A percentile compares a stretch with the other conserved stretches of the same genome.
Conservation (phyloP, 1,140 invertebrate species). For the Aphaenogaster rudis region DNA sequence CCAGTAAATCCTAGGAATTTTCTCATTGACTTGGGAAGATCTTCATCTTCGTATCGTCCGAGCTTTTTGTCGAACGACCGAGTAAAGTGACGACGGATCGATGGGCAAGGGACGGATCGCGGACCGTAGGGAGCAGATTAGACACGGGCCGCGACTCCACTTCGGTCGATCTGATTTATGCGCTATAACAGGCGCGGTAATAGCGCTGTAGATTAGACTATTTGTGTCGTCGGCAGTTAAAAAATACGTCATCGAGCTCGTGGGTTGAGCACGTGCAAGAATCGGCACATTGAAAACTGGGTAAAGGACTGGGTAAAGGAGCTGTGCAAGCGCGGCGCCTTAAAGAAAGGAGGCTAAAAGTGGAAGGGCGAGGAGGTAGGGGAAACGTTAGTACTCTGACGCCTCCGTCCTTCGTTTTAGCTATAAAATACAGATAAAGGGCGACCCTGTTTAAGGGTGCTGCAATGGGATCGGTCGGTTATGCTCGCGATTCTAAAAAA, state of each 20-base stretch:
- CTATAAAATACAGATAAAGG: slow-evolving; percentile 82
- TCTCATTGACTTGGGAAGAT: background rate
- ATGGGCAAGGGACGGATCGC: slow-evolving; percentile 22
- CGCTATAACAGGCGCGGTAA: slow-evolving; percentile 79
- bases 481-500: slow-evolving; percentile 72
- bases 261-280: slow-evolving; percentile 14
- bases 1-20: slow-evolving; percentile 1
- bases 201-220: slow-evolving; percentile 81
- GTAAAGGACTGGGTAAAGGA: slow-evolving; percentile 5
- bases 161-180: slow-evolving; percentile 79
- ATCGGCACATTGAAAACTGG: slow-evolving; percentile 46
- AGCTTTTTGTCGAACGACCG: slow-evolving; percentile 24
- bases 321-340: background rate
- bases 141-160: slow-evolving; percentile 73
- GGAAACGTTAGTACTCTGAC: slow-evolving; percentile 22
- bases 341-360: slow-evolving; percentile 16
- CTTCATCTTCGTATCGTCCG: slow-evolving; percentile 3
- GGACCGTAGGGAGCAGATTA: slow-evolving; percentile 66
- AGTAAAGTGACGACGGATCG: slow-evolving; percentile 39
- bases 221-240: slow-evolving; percentile 80
- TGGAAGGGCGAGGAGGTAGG: background rate
- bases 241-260: slow-evolving; percentile 77
- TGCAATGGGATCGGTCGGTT: slow-evolving; percentile 70
- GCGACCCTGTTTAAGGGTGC: slow-evolving; percentile 74
- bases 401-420: slow-evolving; percentile 58